Percentiles rank a stretch among this genome's conserved stretches.
These are phyloP conservation scores for Tor tambroides DNA, from an alignment of 2,113 vertebrate genomes.

Conservation along the genomic window DNA sequence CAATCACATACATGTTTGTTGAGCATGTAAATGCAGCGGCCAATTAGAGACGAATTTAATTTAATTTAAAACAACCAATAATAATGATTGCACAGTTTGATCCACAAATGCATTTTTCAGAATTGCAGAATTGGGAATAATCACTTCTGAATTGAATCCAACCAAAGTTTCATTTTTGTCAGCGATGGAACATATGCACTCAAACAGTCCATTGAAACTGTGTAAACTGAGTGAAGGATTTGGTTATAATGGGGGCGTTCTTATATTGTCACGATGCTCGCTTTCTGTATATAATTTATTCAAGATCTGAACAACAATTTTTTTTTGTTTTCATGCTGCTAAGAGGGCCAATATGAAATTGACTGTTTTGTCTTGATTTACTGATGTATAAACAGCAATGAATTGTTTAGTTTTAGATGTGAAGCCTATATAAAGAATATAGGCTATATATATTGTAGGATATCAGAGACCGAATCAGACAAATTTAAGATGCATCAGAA, in stretches of 20 bases:
- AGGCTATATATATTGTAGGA: no score
- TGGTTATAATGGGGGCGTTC: not conserved
- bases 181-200: not conserved
- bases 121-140: not conserved
- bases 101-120: not conserved
- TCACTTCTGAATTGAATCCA: not conserved
- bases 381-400: not conserved
- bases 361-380: not conserved
- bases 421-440: not conserved
- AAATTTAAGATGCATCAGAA: no score
- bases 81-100: not conserved
- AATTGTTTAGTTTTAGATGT: not conserved
- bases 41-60: not conserved
- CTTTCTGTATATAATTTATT: slow-evolving; percentile 20
- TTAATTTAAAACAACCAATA: not conserved
- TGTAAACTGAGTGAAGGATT: not conserved
- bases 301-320: not conserved
- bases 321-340: not conserved
- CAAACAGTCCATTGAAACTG: not conserved
- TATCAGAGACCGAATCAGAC: no score
- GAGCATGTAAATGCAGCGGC: no score
- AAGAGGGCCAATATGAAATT: not conserved
- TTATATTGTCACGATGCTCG: not conserved
- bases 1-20: no score
- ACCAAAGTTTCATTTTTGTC: not conserved